phyloP scores from a whole-genome alignment of 1,140 invertebrate genomes.

The Callitettix versicolor region DNA sequence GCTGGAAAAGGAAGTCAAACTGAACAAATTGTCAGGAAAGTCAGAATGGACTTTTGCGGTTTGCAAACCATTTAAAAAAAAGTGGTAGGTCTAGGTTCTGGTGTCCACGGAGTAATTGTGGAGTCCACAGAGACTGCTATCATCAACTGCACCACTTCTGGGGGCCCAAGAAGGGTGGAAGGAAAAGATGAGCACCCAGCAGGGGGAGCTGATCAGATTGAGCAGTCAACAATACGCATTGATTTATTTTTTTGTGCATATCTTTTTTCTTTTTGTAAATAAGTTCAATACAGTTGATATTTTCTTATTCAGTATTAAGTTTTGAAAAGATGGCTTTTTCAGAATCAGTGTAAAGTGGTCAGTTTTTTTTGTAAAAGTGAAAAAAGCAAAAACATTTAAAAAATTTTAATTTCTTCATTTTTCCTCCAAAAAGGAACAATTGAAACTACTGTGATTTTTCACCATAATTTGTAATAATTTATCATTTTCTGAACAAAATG shows the following conservation, averaged over 20 bases:
- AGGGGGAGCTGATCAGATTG: no score
- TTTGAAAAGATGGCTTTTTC: neutral
- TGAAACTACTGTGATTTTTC: neutral
- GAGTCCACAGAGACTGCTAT: constrained; percentile 5
- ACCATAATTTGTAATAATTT: neutral
- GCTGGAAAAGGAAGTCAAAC: neutral
- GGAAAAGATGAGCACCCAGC: neutral
- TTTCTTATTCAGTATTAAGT: neutral
- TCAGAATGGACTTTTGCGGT: neutral
- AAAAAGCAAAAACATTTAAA: neutral
- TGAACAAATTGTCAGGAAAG: neutral
- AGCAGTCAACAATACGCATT: neutral
- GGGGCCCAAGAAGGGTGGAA: constrained; percentile 9
- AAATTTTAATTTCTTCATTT: neutral
- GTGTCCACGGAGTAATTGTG: constrained; percentile 14
- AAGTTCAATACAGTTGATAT: neutral
- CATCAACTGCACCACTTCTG: constrained; percentile 6
- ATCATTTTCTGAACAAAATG: constrained; percentile 1
- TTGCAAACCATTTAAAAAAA: constrained; percentile 4
- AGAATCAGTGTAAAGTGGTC: no score
- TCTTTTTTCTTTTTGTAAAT: neutral
- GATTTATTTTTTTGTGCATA: neutral
- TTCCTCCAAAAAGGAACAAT: neutral
- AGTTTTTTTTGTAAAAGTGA: neutral
- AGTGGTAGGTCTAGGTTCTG: constrained; percentile 1